Evolutionary conservation across 2,888 invertebrate species (phyloP).

Genomic region (Sicus ferrugineus): DNA sequence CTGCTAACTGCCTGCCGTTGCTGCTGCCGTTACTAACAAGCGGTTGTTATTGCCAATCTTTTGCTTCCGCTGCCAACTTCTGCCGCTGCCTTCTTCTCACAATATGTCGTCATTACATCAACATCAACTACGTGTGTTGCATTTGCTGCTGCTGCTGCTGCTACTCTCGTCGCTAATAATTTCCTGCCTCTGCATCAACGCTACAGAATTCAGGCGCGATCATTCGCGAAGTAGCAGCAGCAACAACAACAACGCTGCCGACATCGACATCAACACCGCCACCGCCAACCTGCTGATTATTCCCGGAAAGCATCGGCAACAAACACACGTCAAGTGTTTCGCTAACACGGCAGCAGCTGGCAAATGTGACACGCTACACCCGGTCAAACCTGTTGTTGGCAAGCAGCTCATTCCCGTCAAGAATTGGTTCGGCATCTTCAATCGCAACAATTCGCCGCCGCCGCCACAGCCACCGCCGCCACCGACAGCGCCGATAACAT

Average conservation of each 20-base stretch:
- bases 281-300: conserved; percentile 42
- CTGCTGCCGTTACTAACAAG: background rate
- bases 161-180: conserved; percentile 56
- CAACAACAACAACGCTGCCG: conserved; percentile 21
- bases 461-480: too few relatives aligned
- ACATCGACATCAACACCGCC: conserved; percentile 3
- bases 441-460: conserved; percentile 68
- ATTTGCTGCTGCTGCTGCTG: conserved; percentile 37
- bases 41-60: too few relatives aligned
- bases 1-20: background rate
- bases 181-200: conserved; percentile 51
- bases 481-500: conserved; percentile 42
- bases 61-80: too few relatives aligned
- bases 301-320: conserved; percentile 58
- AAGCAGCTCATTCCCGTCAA: conserved; percentile 63
- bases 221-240: conserved; percentile 35
- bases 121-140: conserved; percentile 30
- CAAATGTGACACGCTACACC: conserved; percentile 41
- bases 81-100: background rate
- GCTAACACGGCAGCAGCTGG: conserved; percentile 47
- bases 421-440: conserved; percentile 72
- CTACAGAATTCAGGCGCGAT: conserved; percentile 24
- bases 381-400: conserved; percentile 46
- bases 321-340: conserved; percentile 28
- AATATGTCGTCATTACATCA: background rate